Base-by-base conservation (phyloP, 2,888 invertebrate genomes). In the Cheilosia vernalis region DNA sequence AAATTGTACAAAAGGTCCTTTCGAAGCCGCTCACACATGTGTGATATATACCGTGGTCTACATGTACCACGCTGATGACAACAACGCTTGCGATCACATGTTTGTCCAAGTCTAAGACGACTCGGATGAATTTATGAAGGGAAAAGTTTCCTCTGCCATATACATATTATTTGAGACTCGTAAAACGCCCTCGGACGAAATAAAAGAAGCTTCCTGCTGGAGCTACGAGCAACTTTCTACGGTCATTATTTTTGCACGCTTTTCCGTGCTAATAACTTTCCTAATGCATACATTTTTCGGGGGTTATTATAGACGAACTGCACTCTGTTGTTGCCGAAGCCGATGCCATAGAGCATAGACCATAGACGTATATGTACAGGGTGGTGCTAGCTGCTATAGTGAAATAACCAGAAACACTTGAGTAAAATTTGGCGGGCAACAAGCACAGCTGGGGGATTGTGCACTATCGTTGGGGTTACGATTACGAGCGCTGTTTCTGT, bases 201-300 rank as follows among this genome's bases (percentile, higher is more conserved):
- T 53, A 44, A 42, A 63, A 24, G 27, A 27, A 56, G 56, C 40
- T 30, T 58, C 53, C 53, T 61, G 60, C 55, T 15, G 42, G 51
- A 78, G 51, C 56, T 58, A 49, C 66, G 81, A 72, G 61, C n/a
- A 85, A 76, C 80, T 85, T 82, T 82, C 67, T 64, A 73, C 60
- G 86, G 82, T 86, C 86, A 86, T 78, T 82, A 86, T 73, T 82
- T 82, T 82, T 82, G 82, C 86, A 77, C 78, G 82, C 82, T 69
- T 77, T 72, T 82, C 82, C 69, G 66, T 73, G 82, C 82, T 86
- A 86, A 86, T 86, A 86, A 86, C 86, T 86, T 82, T 86, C 61
- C 76, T 63, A 63, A 86, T 82, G 77, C 77, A 77, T 53, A 82
- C 67, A 80, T 76, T 72, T 80, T 76, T 80, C 49, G 55, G 60